Conservation (phyloP, 2,113 vertebrate genomes). For the Siniperca knerii region DNA sequence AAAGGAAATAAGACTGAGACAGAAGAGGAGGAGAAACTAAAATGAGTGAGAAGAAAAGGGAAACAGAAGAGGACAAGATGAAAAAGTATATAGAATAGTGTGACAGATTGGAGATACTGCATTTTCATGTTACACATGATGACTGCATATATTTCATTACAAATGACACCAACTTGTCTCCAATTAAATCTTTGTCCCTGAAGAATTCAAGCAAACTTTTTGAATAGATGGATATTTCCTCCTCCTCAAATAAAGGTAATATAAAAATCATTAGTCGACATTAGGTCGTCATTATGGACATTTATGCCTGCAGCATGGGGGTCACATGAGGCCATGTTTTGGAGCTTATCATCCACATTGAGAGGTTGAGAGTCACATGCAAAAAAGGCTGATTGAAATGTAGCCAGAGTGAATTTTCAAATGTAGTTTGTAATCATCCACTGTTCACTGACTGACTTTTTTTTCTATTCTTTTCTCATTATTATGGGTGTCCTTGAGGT, state of each 20-base stretch:
- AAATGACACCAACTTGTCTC: constrained; percentile 32
- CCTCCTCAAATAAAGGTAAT: neutral
- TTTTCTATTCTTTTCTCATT: constrained; percentile 10
- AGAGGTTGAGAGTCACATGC: constrained; percentile 25
- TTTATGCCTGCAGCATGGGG: constrained; percentile 14
- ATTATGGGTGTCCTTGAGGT: constrained; percentile 50
- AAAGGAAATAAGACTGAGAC: constrained; percentile 8
- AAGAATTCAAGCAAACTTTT: constrained; percentile 27
- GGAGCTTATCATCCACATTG: neutral
- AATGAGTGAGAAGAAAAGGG: constrained; percentile 6
- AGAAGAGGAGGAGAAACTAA: neutral
- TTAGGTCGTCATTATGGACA: constrained; percentile 8
- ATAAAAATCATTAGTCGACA: neutral
- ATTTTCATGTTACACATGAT: constrained; percentile 16
- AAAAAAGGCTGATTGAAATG: constrained; percentile 37
- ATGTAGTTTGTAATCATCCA: constrained; percentile 16
- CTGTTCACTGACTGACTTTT: neutral
- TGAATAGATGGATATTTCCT: constrained; percentile 1
- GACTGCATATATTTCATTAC: constrained; percentile 26
- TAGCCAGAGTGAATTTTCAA: constrained; percentile 13
- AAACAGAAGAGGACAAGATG: constrained; percentile 2
- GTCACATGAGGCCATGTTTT: neutral
- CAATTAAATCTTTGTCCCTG: neutral
- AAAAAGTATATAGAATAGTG: neutral
- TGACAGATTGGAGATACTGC: constrained; percentile 21